Evolutionary conservation across 2,888 invertebrate species (phyloP).

Genomic region (Branchipolynoe longqiensis): DNA sequence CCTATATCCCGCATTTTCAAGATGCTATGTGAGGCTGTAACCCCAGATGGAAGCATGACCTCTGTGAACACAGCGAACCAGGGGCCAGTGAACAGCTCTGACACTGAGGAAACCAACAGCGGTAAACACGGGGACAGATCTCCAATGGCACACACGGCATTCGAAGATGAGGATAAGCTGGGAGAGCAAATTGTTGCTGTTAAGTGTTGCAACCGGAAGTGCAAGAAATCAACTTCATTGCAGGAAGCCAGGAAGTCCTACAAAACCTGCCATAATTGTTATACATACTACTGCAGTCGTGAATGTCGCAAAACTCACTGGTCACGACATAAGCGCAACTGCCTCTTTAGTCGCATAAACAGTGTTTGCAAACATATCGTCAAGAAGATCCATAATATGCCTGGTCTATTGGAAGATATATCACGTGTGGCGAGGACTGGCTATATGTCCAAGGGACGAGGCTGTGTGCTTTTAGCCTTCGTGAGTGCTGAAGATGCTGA

Average conservation of each 20-base stretch:
- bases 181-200: constrained; percentile 67
- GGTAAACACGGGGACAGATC: background rate
- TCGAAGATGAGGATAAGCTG: background rate
- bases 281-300: constrained; percentile 95
- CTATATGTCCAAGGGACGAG: constrained; percentile 91
- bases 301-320: constrained; percentile 95
- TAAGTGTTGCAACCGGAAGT: constrained; percentile 77
- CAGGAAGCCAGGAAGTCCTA: constrained; percentile 90
- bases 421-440: constrained; percentile 92
- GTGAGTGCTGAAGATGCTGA: constrained; percentile 93
- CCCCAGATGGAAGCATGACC: constrained; percentile 40
- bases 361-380: constrained; percentile 89
- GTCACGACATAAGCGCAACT: constrained; percentile 93
- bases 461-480: constrained; percentile 95
- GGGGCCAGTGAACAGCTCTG: too few relatives aligned
- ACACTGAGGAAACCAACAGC: constrained; percentile 20
- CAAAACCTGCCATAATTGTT: constrained; percentile 97
- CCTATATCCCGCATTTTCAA: constrained; percentile 46
- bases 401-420: constrained; percentile 85
- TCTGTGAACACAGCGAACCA: constrained; percentile 48
- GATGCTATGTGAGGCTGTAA: constrained; percentile 39
- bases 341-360: constrained; percentile 94
- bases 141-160: background rate
- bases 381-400: constrained; percentile 82
- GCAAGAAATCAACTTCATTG: constrained; percentile 80